A percentile compares a stretch with the other conserved stretches of the same genome.
These are phyloP conservation scores for Drosophila pullipes DNA, from an alignment of 2,888 invertebrate species.

Conservation along the genomic window DNA sequence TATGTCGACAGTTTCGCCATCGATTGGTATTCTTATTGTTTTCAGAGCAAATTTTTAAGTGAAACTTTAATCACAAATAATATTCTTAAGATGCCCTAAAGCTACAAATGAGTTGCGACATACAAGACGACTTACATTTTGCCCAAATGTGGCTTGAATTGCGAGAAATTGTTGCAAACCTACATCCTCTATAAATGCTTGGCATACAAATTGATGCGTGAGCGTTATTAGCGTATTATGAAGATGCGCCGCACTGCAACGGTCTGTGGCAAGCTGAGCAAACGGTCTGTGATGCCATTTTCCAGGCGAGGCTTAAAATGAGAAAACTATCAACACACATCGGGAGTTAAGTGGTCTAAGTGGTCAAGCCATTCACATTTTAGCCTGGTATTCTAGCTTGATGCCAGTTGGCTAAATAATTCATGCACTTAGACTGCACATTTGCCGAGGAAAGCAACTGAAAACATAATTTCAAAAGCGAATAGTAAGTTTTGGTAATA, in stretches of 20 bases:
- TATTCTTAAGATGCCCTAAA: no score
- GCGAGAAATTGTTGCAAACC: not conserved
- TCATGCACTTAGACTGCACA: not conserved
- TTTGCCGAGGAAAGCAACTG: not conserved
- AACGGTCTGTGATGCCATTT: not conserved
- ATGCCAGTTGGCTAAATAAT: not conserved
- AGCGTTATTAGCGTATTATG: not conserved
- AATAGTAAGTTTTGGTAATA: conserved; percentile 1
- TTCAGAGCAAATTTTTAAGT: not conserved
- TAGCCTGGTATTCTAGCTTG: not conserved
- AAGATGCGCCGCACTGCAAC: no score
- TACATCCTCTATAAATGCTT: not conserved
- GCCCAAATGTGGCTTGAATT: not conserved
- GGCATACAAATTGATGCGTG: not conserved
- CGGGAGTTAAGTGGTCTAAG: not conserved
- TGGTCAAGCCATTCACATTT: not conserved
- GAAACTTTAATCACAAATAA: not conserved
- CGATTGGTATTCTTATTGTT: not conserved
- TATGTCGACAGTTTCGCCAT: not conserved
- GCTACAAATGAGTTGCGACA: not conserved
- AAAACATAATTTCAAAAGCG: conserved; percentile 5
- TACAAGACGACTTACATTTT: not conserved
- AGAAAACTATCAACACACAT: not conserved
- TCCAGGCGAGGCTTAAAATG: not conserved
- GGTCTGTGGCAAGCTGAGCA: not conserved